Evolutionary conservation across 2,113 vertebrate genomes (phyloP).

Genomic region (Mastomys coucha): DNA sequence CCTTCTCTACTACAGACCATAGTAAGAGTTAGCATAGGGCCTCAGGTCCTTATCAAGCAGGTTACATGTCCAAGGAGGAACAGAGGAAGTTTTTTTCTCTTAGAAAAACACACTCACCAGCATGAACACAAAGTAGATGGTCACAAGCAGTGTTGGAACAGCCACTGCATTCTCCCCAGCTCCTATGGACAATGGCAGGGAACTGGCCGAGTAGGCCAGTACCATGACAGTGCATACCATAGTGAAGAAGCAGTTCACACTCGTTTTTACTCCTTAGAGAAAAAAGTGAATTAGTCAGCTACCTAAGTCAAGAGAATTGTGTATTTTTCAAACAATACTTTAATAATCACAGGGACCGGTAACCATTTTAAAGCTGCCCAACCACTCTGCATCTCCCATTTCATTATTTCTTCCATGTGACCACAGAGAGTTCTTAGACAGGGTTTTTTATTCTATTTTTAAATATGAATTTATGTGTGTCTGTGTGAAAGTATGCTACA

Average conservation of each 20-base stretch:
- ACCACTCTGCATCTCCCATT: background rate
- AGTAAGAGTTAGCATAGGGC: background rate
- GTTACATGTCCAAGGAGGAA: background rate
- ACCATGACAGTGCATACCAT: slow-evolving; percentile 91
- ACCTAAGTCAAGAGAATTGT: background rate
- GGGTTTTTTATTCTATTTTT: background rate
- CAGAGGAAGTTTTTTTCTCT: background rate
- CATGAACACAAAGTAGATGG: slow-evolving; percentile 93
- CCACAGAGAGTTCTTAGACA: background rate
- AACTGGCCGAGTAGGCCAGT: slow-evolving; percentile 91
- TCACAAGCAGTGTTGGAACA: slow-evolving; percentile 92
- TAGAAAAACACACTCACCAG: slow-evolving; percentile 87
- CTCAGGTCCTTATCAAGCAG: background rate
- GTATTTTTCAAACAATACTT: background rate
- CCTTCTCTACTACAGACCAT: background rate
- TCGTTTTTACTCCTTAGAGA: slow-evolving; percentile 89
- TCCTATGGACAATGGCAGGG: slow-evolving; percentile 93
- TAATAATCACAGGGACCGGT: background rate
- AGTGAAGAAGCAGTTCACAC: slow-evolving; percentile 88
- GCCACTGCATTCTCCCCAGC: slow-evolving; percentile 91
- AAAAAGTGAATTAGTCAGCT: background rate
- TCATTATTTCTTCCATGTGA: background rate
- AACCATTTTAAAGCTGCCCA: background rate
- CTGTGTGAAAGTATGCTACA: background rate
- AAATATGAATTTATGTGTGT: background rate